A percentile compares a stretch with the other conserved stretches of the same genome.
These are phyloP conservation scores for Rhagophthalmus giganteus DNA, from an alignment of 2,888 invertebrate genomes.

Conservation along the genomic window DNA sequence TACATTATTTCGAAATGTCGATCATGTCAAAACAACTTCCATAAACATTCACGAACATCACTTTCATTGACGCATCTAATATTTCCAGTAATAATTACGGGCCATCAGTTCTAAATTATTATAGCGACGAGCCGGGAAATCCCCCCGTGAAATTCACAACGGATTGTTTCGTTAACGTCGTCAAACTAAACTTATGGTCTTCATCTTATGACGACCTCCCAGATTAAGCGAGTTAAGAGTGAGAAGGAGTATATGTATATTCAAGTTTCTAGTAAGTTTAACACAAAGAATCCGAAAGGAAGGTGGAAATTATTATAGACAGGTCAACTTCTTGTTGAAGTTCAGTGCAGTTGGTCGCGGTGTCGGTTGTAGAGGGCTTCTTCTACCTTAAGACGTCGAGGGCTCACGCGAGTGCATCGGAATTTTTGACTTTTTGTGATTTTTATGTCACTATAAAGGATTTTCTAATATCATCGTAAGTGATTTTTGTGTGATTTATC, in stretches of 20 bases:
- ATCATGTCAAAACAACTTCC: too few species aligned
- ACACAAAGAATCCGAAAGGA: conserved; percentile 15
- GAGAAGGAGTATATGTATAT: conserved; percentile 6
- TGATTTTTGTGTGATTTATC: conserved; percentile 2
- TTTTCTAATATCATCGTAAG: background rate
- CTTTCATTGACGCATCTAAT: background rate
- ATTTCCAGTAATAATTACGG: background rate
- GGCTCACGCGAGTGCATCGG: background rate
- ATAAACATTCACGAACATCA: too few species aligned
- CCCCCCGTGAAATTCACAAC: background rate
- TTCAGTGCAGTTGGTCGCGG: conserved; percentile 22
- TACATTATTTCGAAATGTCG: too few species aligned
- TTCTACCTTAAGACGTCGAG: conserved; percentile 11
- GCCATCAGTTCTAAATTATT: background rate
- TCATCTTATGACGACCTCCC: background rate
- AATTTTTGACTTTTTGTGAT: conserved; percentile 1
- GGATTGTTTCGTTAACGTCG: background rate
- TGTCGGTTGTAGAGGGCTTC: conserved; percentile 13
- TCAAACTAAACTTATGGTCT: conserved; percentile 4
- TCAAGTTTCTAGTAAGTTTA: conserved; percentile 8
- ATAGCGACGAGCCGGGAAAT: background rate
- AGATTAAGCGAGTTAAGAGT: background rate
- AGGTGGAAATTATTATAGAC: conserved; percentile 26
- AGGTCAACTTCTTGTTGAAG: conserved; percentile 21
- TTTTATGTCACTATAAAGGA: too few species aligned